Conservation (phyloP, 2,113 vertebrate species). For the Macroglossus sobrinus region DNA sequence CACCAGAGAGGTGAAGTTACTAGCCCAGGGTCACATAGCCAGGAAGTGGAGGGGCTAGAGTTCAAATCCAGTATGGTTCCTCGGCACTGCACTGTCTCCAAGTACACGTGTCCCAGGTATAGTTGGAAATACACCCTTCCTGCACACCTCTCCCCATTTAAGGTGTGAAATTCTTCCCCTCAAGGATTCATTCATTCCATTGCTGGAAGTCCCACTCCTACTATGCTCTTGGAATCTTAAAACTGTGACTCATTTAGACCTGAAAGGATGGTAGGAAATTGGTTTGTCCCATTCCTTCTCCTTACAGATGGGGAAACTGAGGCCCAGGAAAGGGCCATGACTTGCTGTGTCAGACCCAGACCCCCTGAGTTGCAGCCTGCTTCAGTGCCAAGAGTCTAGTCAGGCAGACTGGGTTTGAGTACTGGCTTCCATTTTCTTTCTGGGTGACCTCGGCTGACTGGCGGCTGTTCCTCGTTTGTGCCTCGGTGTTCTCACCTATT, state of each 20-base stretch:
- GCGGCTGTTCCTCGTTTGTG: not conserved
- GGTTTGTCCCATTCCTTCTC: not conserved
- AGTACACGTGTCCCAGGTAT: rapidly evolving
- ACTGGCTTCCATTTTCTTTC: not conserved
- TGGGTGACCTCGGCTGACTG: not conserved
- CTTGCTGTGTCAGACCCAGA: not conserved
- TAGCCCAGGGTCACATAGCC: not conserved
- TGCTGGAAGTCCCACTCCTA: not conserved
- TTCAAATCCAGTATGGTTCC: not conserved
- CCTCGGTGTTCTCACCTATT: not conserved
- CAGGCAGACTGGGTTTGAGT: not conserved
- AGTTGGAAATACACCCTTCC: rapidly evolving
- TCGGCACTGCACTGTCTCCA: not conserved
- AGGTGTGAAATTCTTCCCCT: not conserved
- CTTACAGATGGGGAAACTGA: not conserved
- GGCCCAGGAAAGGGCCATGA: not conserved
- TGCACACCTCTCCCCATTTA: not conserved
- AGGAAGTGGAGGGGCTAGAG: not conserved
- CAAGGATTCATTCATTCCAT: not conserved
- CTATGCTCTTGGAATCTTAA: not conserved
- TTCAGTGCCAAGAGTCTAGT: too few relatives aligned
- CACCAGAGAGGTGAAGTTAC: not conserved
- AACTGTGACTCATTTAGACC: not conserved
- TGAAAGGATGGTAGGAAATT: not conserved
- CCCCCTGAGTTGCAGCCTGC: not conserved